Evolutionary conservation across 2,113 vertebrate species (phyloP), one percentile per base, ranked within the genome.

Genomic region (Epinephelus moara): DNA sequence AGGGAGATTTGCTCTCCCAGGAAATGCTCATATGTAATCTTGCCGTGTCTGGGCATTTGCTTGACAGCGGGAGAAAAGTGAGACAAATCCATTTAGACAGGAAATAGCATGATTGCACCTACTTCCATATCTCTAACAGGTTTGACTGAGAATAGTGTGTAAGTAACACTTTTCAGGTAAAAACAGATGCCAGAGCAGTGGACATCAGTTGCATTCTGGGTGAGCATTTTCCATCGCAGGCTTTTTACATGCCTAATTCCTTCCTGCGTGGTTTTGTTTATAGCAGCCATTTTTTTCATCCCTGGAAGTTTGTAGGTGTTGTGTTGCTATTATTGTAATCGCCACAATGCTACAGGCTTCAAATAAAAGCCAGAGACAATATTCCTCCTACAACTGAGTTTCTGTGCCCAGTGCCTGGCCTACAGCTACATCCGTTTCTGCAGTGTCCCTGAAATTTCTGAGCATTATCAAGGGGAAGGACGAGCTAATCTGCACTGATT

Each of bases 401-500:
- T 81, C 67, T 70, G 61, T 57, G 76, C 85, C 90, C 72, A 23
- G 70, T 45, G 81, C 67, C 21, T 55, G 79, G 86, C 85, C 90
- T 50, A 85, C 68, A 91, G 85, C 91, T 85, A 84, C 85, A 81
- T 87, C 71, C 78, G 69, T 82, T 80, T 81, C 90, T 87, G 78
- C 83, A 84, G 85, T 60, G 88, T 88, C 88, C 78, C 88, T 68
- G 72, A 80, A 92, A 90, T 90, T 93, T 91, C 90, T 69, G 74
- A 67, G 85, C 89, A 92, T 93, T 92, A 92, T 93, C 86, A 84
- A 83, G 73, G 76, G 88, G 88, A 93, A 92, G 89, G 92, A 93
- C 77, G 68, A 93, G 90, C 90, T 94, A 94, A 95, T 96, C 94
- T 94, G 91, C 88, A 88, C 87, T 93, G 94, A 95, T 95, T 95